Base-by-base conservation (phyloP, 2,888 invertebrate genomes). In the Dyspetes luteomarginatus region DNA sequence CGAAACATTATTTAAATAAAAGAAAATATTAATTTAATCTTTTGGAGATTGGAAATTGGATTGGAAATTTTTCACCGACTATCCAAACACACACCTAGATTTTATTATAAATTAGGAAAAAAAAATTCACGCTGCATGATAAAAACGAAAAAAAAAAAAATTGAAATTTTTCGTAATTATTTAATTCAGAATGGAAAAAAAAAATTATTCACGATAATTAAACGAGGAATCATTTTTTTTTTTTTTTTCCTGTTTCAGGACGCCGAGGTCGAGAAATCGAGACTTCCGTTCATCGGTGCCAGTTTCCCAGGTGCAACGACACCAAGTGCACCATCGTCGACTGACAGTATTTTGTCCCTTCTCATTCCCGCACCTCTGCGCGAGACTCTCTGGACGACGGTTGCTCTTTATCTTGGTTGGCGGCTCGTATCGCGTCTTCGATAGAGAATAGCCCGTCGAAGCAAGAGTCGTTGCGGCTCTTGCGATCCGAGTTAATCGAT, bases 331-430 rank as follows among this genome's bases (percentile, higher is more conserved):
- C 84, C 86, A 62, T 85, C 87, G 17, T 87, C 91, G n/a, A 88
- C 88, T 75, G 91, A 91, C 78, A 88, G 91, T 60, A 83, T 91
- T 65, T 85, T 92, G 5, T 91, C 91, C 73, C 43, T 90, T 67
- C 78, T 92, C 84, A 91, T 92, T 78, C 91, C 91, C 26, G 91
- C 91, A 7, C 91, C 91, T n/a, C 78, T 92, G 1, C 90, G 92
- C 64, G 92, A 92, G 81, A 92, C 92, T 0, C 85, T 92, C 19
- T 92, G 92, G 92, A 91, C 92, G 87, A 91, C 92, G 81, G 89
- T 92, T 24, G 92, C 92, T 56, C 86, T 92, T 41, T 92, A 92
- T 82, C 89, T 92, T 26, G 92, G 92, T 52, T 92, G 92, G 92
- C 89, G 91, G 83, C 86, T 92, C 56, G 92, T 92, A 22, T 91